A percentile compares a stretch with the other conserved stretches of the same genome.
Evolutionary conservation across 1,140 invertebrate species (phyloP).

Genomic region (Cyclina sinensis): DNA sequence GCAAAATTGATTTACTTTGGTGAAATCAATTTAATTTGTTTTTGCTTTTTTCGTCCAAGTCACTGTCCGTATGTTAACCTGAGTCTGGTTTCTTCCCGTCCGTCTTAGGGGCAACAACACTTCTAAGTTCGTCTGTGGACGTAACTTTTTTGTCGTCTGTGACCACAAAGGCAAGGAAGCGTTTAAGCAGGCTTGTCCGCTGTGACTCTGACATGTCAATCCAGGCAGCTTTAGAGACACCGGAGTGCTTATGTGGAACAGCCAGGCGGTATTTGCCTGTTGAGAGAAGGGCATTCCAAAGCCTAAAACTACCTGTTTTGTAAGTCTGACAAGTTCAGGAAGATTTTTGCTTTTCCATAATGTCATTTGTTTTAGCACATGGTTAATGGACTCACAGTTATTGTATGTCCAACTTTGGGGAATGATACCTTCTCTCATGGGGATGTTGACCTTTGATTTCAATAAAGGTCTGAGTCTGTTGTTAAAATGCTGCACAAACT

Average conservation of each 20-base stretch:
- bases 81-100: too few relatives aligned
- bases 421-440: background rate
- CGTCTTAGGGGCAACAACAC: too few relatives aligned
- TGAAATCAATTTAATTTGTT: too few relatives aligned
- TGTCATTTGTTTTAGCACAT: background rate
- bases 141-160: background rate
- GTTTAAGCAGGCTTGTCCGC: background rate
- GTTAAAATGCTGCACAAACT: background rate
- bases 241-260: background rate
- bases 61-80: too few relatives aligned
- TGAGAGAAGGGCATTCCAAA: background rate
- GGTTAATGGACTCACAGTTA: background rate
- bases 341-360: background rate
- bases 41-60: too few relatives aligned
- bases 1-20: too few relatives aligned
- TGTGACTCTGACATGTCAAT: slow-evolving; percentile 4
- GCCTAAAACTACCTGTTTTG: background rate
- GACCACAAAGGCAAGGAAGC: background rate
- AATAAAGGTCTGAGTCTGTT: background rate
- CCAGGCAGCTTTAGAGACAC: background rate
- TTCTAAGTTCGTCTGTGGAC: too few relatives aligned
- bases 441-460: background rate
- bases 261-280: background rate
- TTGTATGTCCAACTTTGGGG: background rate
- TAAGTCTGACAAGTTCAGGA: background rate